Evolutionary conservation across 1,140 invertebrate species (phyloP), one percentile per base, ranked within the genome.

Genomic region (Wasmannia auropunctata): DNA sequence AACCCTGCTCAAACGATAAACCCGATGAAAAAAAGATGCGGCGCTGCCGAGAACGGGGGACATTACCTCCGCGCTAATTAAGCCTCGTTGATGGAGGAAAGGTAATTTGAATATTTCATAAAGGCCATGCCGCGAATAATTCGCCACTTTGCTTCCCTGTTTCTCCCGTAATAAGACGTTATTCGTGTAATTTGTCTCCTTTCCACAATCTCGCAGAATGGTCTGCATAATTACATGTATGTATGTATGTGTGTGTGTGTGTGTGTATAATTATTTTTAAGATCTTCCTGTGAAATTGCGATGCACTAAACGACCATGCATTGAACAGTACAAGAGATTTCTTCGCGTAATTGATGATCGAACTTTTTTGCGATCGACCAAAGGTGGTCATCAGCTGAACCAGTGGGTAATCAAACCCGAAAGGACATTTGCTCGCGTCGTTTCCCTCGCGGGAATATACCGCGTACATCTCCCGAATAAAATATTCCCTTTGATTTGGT

Each of bases 401-500:
- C 1, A 11, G 11, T 3, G 62, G 4, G 11, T 65, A 22, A 65
- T 65, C 34, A 22, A n/a, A 76, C 19, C 16, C 56, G 37, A 40
- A 28, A 43, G 34, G 74, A 76, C 74, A 34, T 51, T 75, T 67
- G 51, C 2, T 40, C 40, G 58, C 14, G 4, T 65, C 19, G 75
- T 79, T 65, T 69, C 10, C n/a, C 63, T 80, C 77, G 63, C 77
- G 86, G 69, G 40, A 65, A 75, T 88, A 60, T 14, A 11, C 25
- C 84, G 34, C 63, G 10, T 63, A 22, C 43, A 69, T 69, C 49
- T 37, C n/a, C 40, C 43, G 51, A 80, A 90, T 90, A 63, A 93
- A 92, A 87, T 92, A 94, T 94, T 94, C 93, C 58, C 88, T 94
- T 93, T 94, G 92, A 91, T 87, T 89, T 19, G 40, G 28, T 16